Evolutionary conservation across 1,140 invertebrate genomes (phyloP), one percentile per base, ranked within the genome.

Genomic region (Saccostrea echinata): DNA sequence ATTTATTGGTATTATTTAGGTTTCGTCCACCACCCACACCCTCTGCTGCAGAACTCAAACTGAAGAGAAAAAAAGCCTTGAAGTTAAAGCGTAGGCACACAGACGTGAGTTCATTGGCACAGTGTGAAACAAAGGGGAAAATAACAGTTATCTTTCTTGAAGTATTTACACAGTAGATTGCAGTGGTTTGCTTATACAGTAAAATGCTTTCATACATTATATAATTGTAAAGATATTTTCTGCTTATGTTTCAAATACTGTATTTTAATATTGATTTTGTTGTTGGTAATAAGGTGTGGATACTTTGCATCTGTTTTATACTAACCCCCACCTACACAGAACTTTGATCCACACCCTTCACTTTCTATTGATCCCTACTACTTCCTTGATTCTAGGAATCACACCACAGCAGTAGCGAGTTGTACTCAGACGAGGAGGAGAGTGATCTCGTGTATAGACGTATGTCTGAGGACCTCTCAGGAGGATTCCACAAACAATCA

Each of bases 51-150:
- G 91, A 91, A 33, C 51, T 88, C 13, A 92, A 91, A 86, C 68
- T 92, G 16, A 92, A 91, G 85, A 55, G 91, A 27, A 92, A 91
- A 85, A 92, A 91, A 85, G 91, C 90, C 18, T 61, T 90, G 43
- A 92, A 92, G 61, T 86, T 88, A 27, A 92, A 90, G 52, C 88
- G 90, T 33, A 57, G 90, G 30, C 86, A 86, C 55, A 91, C 88
- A 81, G 90, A 91, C 88, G 91, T 91, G 71, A 91, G 91, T 89
- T 76, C 4, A 12, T 76, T 24, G 12, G n/a, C 27, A 30, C 68
- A 13, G 6, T 30, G 68, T 24, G 9, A 43, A 43, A 43, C 43
- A 43, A 76, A 30, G 68, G 3, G 24, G 68, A 11, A 13, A 35
- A 35, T 30, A 76, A 76, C 24, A 76, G 68, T 76, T 76, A 76